Base-by-base conservation (phyloP, 2,888 invertebrate genomes). In the Eumacrocentrus americanus region DNA sequence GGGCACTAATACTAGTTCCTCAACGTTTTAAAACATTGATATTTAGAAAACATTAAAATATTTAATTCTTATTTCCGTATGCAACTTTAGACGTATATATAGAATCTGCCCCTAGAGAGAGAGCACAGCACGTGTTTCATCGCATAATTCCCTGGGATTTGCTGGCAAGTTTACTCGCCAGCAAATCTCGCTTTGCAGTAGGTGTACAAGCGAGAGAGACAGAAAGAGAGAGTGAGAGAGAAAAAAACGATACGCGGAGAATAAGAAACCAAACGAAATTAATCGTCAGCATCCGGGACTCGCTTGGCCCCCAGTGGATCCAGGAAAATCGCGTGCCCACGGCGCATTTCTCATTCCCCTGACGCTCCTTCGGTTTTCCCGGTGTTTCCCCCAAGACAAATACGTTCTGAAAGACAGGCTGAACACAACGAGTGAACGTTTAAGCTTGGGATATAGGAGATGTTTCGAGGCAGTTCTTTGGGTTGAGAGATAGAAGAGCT, bases 251-350 rank as follows among this genome's bases (percentile, higher is more conserved):
- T 51, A 22, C 14, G 22, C n/a, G 40, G 48, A 37, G 60, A 63
- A 54, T 63, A 50, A 48, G 40, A 57, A 54, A 37, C 60, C 46
- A 50, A 58, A 60, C 37, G 44, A 54, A 63, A 63, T 63, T 60
- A 63, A 63, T 63, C 60, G 50, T 60, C 37, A 29, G 20, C 51
- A 37, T 52, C 44, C 57, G 18, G 2, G 37, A 40, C 52, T 38
- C 16, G 22, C 52, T 52, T 40, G 23, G 14, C 25, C 40, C 14
- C 22, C 18, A 16, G 6, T 50, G 29, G 18, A 50, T 50, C 34
- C 34, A 50, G 29, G 29, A 29, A 48, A 29, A 29, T 48, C 25
- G 48, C 48, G 25, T 48, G 34, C 48, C 25, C 9, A 16, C 25
- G 34, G 48, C 48, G 14, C 48, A 48, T 48, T 48, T 48, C 48